Evolutionary conservation across 2,113 vertebrate species (phyloP).

Genomic region (Macrotus californicus): DNA sequence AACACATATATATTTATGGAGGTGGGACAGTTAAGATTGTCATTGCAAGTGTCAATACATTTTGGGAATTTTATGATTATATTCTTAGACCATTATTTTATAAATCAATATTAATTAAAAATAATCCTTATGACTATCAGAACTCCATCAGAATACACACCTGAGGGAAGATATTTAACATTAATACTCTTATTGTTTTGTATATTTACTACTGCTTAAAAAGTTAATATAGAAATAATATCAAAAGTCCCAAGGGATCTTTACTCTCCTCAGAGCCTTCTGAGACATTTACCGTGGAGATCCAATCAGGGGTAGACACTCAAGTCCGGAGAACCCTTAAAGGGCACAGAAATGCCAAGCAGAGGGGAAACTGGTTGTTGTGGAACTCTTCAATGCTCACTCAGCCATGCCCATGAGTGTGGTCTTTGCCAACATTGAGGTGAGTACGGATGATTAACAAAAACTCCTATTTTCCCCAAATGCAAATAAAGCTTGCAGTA

Average conservation of each 20-base stretch:
- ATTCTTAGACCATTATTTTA: neutral
- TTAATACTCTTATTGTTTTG: neutral
- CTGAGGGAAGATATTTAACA: neutral
- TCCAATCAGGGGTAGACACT: neutral
- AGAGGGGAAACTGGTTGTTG: neutral
- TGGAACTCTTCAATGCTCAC: neutral
- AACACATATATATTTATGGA: neutral
- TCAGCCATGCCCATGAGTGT: neutral
- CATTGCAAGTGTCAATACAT: neutral
- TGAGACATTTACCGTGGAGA: neutral
- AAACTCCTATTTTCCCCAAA: neutral
- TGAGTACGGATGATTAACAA: neutral
- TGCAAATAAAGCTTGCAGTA: neutral
- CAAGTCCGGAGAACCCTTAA: neutral
- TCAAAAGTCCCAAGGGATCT: slow-evolving; percentile 14
- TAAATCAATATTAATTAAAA: neutral
- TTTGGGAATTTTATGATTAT: neutral
- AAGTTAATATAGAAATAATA: neutral
- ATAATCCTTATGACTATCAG: neutral
- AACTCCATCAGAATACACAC: neutral
- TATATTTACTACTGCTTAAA: neutral
- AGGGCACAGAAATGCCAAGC: neutral
- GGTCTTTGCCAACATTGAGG: slow-evolving; percentile 10
- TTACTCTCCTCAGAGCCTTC: neutral
- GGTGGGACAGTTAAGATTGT: neutral